Conservation (phyloP, 2,888 invertebrate species). For the Onchidella celtica region DNA sequence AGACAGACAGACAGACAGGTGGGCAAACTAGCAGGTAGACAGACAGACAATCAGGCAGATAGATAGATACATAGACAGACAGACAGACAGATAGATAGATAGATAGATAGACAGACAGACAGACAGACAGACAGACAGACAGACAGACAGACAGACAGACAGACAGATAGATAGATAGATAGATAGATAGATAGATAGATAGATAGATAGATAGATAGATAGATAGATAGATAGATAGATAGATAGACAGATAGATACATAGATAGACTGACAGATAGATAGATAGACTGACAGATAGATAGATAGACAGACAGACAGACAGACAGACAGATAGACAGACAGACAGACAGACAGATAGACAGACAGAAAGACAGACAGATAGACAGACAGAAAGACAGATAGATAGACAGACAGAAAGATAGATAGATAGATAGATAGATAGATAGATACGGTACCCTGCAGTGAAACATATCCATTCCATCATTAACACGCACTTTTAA, state of each 20-base stretch:
- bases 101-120: slow-evolving; percentile 1
- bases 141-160: slow-evolving; percentile 8
- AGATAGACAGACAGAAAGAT: slow-evolving; percentile 13
- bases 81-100: background rate
- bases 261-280: slow-evolving; percentile 6
- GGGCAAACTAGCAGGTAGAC: background rate
- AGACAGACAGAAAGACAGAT: slow-evolving; percentile 1
- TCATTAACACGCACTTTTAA: no score
- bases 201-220: background rate
- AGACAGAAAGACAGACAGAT: background rate
- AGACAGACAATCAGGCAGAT: background rate
- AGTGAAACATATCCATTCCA: no score
- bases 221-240: background rate
- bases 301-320: slow-evolving; percentile 6
- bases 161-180: slow-evolving; percentile 16
- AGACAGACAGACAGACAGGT: background rate
- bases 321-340: background rate
- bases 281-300: slow-evolving; percentile 20
- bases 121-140: slow-evolving; percentile 1
- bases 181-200: slow-evolving; percentile 4
- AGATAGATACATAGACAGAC: background rate
- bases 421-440: slow-evolving; percentile 17
- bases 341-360: background rate
- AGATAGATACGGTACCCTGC: no score
- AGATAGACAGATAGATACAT: slow-evolving; percentile 6